Evolutionary conservation across 2,888 invertebrate genomes (phyloP).

Genomic region (Halictus ligatus): DNA sequence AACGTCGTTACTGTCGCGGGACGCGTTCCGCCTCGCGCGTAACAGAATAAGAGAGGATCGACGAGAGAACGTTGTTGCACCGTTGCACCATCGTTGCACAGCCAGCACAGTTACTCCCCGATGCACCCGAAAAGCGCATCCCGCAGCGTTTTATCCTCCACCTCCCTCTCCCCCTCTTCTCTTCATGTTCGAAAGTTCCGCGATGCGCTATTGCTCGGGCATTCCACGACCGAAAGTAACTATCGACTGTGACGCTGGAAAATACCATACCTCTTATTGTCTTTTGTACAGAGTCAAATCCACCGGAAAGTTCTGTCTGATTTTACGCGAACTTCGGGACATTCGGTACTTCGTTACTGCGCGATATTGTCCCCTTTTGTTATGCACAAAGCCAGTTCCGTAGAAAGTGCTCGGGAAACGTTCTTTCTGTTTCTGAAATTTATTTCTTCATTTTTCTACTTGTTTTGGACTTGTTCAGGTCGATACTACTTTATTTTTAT

Average conservation of each 20-base stretch:
- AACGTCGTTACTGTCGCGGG: slow-evolving; percentile 30
- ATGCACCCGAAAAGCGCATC: background rate
- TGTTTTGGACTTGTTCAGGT: background rate
- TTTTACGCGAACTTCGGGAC: background rate
- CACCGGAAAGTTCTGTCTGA: background rate
- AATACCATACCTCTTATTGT: background rate
- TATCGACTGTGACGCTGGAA: background rate
- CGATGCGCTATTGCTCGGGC: background rate
- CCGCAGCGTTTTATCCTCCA: background rate
- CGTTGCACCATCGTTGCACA: background rate
- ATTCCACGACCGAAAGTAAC: background rate
- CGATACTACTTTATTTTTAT: too few relatives aligned
- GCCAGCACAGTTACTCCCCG: background rate
- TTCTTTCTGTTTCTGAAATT: background rate
- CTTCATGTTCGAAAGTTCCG: background rate
- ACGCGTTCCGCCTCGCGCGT: background rate
- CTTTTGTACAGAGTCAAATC: background rate
- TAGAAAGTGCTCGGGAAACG: background rate
- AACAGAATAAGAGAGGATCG: background rate
- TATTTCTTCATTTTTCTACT: background rate
- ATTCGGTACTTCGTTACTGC: background rate
- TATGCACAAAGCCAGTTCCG: background rate
- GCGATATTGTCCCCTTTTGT: background rate
- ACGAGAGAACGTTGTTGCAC: background rate
- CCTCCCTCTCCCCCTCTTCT: background rate